Evolutionary conservation across 1,140 invertebrate genomes (phyloP), one percentile per base, ranked within the genome.

Genomic region (Drosophila pectinifera): DNA sequence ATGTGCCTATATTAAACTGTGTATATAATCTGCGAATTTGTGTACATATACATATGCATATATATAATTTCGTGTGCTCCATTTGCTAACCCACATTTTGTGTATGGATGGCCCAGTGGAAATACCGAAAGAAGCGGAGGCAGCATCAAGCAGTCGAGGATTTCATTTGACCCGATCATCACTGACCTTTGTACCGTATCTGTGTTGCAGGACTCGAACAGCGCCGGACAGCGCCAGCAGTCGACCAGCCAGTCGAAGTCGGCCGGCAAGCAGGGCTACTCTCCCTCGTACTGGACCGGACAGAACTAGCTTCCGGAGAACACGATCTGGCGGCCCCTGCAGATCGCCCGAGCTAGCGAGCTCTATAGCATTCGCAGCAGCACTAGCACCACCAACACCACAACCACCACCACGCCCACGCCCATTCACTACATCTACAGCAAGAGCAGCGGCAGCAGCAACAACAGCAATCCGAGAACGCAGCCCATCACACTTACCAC

Each of bases 171-270:
- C 14, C 3, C 13, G 31, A 26, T 10, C 16, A 16, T 31, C n/a
- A 68, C 34, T 75, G 13, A 46, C 22, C 13, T 16, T 13, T 14
- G 2, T 20, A n/a, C 8, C 20, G 4, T 74, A 16, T 64, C 34
- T 31, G 42, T 91, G 46, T 91, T 83, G 5, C 93, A 95, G 93
- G 95, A 96, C 81, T 94, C 95, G 42, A 95, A 94, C 81, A 95
- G 93, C 85, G 94, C 94, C 59, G 95, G 95, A 24, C 95, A 95
- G 80, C 94, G 95, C 78, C 94, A 95, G 55, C 95, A 95, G 74
- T 93, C 94, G 51, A 94, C 94, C 79, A 95, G 94, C 80, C 95
- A 95, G 89, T 94, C 95, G 48, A 96, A 96, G 91, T 93, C 94
- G 65, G 94, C 94, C 72, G 93, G 94, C 22, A 96, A 96, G 85